Percentiles rank a stretch among this genome's conserved stretches.
Evolutionary conservation across 2,888 invertebrate genomes (phyloP).

Genomic region (Vanessa cardui): DNA sequence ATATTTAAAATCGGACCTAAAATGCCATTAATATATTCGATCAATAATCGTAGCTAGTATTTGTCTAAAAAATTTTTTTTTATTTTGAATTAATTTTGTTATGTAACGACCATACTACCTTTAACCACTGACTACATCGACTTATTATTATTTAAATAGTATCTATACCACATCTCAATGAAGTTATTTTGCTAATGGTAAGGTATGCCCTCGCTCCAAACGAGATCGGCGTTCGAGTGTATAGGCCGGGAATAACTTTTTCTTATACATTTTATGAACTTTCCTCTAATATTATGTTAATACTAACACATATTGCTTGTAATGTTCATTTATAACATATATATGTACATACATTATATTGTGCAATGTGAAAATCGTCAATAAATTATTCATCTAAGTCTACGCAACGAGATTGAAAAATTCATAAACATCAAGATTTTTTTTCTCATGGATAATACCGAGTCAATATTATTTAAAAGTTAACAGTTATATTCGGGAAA

Average conservation of each 20-base stretch:
- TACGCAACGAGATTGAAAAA: conserved; percentile 16
- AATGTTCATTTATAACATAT: conserved; percentile 12
- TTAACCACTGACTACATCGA: conserved; percentile 79
- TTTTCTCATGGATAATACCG: conserved; percentile 4
- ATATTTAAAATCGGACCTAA: conserved; percentile 50
- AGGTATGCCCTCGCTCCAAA: conserved; percentile 59
- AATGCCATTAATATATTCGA: conserved; percentile 45
- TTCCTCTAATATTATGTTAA: conserved; percentile 8
- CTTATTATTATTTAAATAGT: conserved; percentile 73
- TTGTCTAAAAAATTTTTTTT: conserved; percentile 54
- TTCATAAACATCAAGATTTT: conserved; percentile 8
- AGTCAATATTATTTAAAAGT: conserved; percentile 24
- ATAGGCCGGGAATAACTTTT: conserved; percentile 11
- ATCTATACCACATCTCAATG: conserved; percentile 69
- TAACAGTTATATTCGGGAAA: conserved; percentile 29
- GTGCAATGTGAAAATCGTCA: conserved; percentile 19
- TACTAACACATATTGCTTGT: conserved; percentile 15
- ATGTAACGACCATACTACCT: conserved; percentile 79
- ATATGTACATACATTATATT: conserved; percentile 10
- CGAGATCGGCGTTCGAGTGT: conserved; percentile 50
- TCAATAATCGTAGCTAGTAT: conserved; percentile 59
- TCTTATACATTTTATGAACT: conserved; percentile 1
- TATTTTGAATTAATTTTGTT: conserved; percentile 60
- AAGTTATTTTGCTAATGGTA: conserved; percentile 68
- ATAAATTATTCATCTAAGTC: conserved; percentile 28